A percentile compares a stretch with the other conserved stretches of the same genome.
Evolutionary conservation across 2,888 invertebrate species (phyloP).

Genomic region (Molorchus minor): DNA sequence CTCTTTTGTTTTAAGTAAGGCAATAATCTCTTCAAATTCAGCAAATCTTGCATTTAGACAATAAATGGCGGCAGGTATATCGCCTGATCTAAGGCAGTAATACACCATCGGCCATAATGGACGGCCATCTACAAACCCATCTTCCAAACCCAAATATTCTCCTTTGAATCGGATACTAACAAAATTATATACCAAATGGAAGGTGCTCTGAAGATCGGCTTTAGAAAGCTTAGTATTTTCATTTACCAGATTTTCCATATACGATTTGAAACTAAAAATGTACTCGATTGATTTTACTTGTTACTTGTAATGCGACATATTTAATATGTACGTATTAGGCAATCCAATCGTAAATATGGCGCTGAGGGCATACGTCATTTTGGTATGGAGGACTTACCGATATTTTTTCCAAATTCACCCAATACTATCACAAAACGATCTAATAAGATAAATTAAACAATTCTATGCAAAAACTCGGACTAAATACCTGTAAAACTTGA

Average conservation of each 20-base stretch:
- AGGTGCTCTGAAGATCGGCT: slow-evolving; percentile 90
- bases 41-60: slow-evolving; percentile 80
- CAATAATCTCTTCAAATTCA: slow-evolving; percentile 80
- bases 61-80: slow-evolving; percentile 81
- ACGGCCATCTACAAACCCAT: slow-evolving; percentile 78
- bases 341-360: too few relatives aligned
- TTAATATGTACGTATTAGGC: too few relatives aligned
- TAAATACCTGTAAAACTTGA: too few relatives aligned
- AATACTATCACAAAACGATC: too few relatives aligned
- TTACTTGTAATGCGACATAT: too few relatives aligned
- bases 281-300: too few relatives aligned
- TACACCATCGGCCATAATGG: slow-evolving; percentile 95
- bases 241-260: slow-evolving; percentile 82
- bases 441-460: too few relatives aligned
- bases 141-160: slow-evolving; percentile 76
- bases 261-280: slow-evolving; percentile 74
- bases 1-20: slow-evolving; percentile 77
- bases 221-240: slow-evolving; percentile 81
- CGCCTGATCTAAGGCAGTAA: slow-evolving; percentile 90
- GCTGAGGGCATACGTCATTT: too few relatives aligned
- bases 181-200: slow-evolving; percentile 84
- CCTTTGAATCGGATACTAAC: slow-evolving; percentile 77
- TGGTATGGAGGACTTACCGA: too few relatives aligned
- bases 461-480: too few relatives aligned
- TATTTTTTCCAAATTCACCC: too few relatives aligned